Conservation (phyloP, 2,888 invertebrate species). For the Lepidocyrtinus sp. region DNA sequence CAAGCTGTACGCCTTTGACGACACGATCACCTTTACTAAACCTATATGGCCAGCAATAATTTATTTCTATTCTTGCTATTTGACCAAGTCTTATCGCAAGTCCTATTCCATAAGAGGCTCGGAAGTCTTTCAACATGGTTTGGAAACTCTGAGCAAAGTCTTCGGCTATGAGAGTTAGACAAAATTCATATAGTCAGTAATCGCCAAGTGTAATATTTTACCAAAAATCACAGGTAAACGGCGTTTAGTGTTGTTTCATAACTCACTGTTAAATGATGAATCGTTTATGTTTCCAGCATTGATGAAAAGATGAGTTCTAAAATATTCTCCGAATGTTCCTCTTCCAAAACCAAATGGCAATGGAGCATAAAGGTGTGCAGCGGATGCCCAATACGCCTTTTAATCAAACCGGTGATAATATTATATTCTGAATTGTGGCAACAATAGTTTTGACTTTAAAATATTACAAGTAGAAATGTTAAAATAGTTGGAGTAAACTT, state of each 20-base stretch:
- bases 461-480: neutral
- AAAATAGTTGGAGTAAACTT: constrained; percentile 63
- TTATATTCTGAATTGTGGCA: neutral
- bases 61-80: constrained; percentile 93
- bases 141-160: constrained; percentile 71
- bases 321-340: constrained; percentile 86
- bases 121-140: constrained; percentile 71
- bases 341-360: constrained; percentile 88
- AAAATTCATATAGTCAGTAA: constrained; percentile 8
- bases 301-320: constrained; percentile 90
- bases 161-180: constrained; percentile 67
- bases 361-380: constrained; percentile 90
- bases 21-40: constrained; percentile 79
- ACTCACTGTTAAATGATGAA: constrained; percentile 59
- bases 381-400: constrained; percentile 87
- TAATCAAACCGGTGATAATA: neutral
- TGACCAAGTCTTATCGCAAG: constrained; percentile 87
- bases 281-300: constrained; percentile 88
- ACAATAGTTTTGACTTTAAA: neutral
- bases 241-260: neutral
- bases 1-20: constrained; percentile 85
- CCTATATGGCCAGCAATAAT: constrained; percentile 88
- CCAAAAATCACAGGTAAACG: neutral
- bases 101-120: constrained; percentile 87
- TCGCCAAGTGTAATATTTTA: too few species aligned